Evolutionary conservation across 2,888 invertebrate genomes (phyloP).

Genomic region (Parnassius orleans): DNA sequence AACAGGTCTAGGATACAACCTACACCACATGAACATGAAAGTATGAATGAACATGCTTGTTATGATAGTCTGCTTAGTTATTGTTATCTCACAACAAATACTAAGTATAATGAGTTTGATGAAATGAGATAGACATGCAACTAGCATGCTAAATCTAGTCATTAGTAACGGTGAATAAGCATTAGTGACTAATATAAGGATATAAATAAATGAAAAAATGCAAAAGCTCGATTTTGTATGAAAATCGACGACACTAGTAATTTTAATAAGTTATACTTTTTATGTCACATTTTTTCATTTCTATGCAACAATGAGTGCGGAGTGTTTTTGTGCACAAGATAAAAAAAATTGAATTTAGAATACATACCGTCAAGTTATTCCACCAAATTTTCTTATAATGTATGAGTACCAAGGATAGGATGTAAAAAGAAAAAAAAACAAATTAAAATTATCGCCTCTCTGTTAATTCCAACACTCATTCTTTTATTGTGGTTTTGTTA

Average conservation of each 20-base stretch:
- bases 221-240: constrained; percentile 28
- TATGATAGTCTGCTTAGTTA: constrained; percentile 35
- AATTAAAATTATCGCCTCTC: constrained; percentile 74
- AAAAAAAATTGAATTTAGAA: constrained; percentile 57
- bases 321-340: constrained; percentile 65
- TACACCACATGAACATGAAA: constrained; percentile 29
- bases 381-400: constrained; percentile 49
- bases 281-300: constrained; percentile 51
- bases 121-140: constrained; percentile 44
- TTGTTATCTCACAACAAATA: constrained; percentile 81
- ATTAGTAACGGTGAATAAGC: constrained; percentile 59
- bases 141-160: constrained; percentile 49
- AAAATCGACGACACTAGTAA: constrained; percentile 3
- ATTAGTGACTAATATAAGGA: constrained; percentile 48
- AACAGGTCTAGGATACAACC: constrained; percentile 7
- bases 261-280: background rate
- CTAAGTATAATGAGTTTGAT: constrained; percentile 47
- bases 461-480: constrained; percentile 82
- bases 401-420: constrained; percentile 45
- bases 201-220: constrained; percentile 40
- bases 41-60: constrained; percentile 40
- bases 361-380: constrained; percentile 68
- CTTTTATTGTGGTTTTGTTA: constrained; percentile 77
- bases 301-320: constrained; percentile 62
- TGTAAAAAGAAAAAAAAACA: constrained; percentile 55